These are phyloP conservation scores for Vicugna pacos DNA, from an alignment of 2,113 vertebrate species.

Conservation along the genomic window DNA sequence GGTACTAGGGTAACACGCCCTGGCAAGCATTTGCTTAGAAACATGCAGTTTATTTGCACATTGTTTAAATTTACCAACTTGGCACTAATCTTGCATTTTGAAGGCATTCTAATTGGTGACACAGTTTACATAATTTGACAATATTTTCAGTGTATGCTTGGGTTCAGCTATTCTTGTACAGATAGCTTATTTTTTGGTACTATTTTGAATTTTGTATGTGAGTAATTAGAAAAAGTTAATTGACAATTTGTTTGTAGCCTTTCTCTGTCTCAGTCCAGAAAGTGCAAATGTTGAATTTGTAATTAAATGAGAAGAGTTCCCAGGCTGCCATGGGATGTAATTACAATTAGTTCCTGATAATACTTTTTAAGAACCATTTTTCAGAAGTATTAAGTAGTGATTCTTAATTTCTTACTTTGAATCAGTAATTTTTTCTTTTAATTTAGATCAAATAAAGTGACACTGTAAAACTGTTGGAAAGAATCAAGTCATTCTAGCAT, in stretches of 20 bases:
- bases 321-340: not conserved
- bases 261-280: not conserved
- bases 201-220: conserved; percentile 10
- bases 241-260: not conserved
- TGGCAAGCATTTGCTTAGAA: not conserved
- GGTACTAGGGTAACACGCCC: rapidly evolving
- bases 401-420: conserved; percentile 23
- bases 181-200: not conserved
- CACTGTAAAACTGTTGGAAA: not conserved
- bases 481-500: not conserved
- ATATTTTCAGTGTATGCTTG: not conserved
- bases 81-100: not conserved
- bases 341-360: not conserved
- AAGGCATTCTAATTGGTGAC: not conserved
- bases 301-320: conserved; percentile 9
- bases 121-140: not conserved
- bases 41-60: not conserved
- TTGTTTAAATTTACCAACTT: not conserved
- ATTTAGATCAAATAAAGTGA: not conserved
- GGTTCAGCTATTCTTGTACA: not conserved
- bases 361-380: not conserved
- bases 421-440: conserved; percentile 1
- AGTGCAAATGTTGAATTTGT: conserved; percentile 26
- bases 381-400: not conserved
- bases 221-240: conserved; percentile 10